Base-by-base conservation (phyloP, 2,113 vertebrate species). In the Orientallactaga bullata region DNA sequence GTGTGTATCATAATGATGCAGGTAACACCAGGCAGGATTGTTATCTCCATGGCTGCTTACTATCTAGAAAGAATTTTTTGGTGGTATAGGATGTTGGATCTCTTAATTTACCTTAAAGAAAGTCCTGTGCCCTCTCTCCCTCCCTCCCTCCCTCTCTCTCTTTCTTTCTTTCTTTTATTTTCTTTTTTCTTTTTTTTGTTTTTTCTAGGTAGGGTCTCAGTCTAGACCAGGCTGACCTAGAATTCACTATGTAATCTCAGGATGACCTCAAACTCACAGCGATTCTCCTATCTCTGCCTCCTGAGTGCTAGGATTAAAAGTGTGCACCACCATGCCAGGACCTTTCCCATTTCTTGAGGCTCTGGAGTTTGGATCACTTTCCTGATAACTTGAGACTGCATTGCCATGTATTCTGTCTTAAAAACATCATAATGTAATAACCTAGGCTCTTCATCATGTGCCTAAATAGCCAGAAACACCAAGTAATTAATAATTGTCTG, bases 401-500 rank as follows among this genome's bases (percentile, higher is more conserved):
- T 2, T 94, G 89, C 60, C 5, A 2, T 26, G 20, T 89, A 93
- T 96, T 97, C 92, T 96, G 17, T 95, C 60, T 90, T 71, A 86
- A 47, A 92, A 94, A 63, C 79, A 63, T 17, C 28, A 8, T 92
- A 81, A 85, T 72, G 90, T 96, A 65, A 95, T 63, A 71, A 68
- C 93, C 30, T 74, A 32, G 32, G 58, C 12, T 91, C 78, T 89
- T 88, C 60, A 68, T 77, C 74, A 94, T 95, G 58, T 86, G 5
- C 42, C 66, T 61, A 11, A 88, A 92, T 47, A 95, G 21, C 71
- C 91, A 5, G 0, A 93, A 66, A 8, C 77, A 85, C 74, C 72
- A 60, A 26, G 68, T 95, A 94, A 94, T 32, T 89, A 72, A n/a
- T 96, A 96, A 97, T 94, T 95, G 78, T 87, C 96, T 96, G 86